phyloP scores from a whole-genome alignment of 2,797 vertebrate species.

The Enteromius viviparus region DNA sequence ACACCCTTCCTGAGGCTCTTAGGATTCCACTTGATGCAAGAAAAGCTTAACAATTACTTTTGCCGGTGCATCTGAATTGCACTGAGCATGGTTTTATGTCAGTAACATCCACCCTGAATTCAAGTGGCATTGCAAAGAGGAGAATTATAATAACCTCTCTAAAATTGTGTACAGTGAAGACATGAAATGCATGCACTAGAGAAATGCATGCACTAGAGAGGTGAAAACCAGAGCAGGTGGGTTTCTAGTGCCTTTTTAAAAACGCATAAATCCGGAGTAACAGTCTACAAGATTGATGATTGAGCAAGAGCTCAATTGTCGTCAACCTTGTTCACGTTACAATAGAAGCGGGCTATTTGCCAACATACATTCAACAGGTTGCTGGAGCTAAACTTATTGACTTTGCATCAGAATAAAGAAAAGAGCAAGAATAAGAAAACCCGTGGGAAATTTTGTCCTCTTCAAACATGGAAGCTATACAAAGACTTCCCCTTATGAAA shows the following conservation, averaged over 20 bases:
- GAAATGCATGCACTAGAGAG: background rate
- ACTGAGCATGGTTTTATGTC: slow-evolving; percentile 24
- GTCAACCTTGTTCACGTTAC: background rate
- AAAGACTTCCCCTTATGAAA: background rate
- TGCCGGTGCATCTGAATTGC: slow-evolving; percentile 32
- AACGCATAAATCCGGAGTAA: background rate
- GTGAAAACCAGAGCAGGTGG: slow-evolving; percentile 3
- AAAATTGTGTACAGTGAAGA: slow-evolving; percentile 6
- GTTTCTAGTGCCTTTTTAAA: slow-evolving; percentile 2
- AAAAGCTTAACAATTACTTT: slow-evolving; percentile 47
- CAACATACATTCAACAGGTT: slow-evolving; percentile 24
- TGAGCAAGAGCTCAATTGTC: background rate
- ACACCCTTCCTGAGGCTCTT: slow-evolving; percentile 35
- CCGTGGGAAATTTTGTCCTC: background rate
- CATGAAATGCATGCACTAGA: slow-evolving; percentile 16
- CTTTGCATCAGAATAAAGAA: background rate
- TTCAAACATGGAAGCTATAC: background rate
- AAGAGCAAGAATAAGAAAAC: background rate
- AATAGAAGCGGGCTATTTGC: background rate
- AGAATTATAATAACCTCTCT: slow-evolving; percentile 25
- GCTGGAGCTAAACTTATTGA: slow-evolving; percentile 6
- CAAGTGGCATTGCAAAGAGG: slow-evolving; percentile 13
- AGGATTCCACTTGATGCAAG: slow-evolving; percentile 45
- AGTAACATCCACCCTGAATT: slow-evolving; percentile 17
- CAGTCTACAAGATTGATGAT: background rate